Conservation (phyloP, 2,797 vertebrate species). For the Pogonophryne albipinna region DNA sequence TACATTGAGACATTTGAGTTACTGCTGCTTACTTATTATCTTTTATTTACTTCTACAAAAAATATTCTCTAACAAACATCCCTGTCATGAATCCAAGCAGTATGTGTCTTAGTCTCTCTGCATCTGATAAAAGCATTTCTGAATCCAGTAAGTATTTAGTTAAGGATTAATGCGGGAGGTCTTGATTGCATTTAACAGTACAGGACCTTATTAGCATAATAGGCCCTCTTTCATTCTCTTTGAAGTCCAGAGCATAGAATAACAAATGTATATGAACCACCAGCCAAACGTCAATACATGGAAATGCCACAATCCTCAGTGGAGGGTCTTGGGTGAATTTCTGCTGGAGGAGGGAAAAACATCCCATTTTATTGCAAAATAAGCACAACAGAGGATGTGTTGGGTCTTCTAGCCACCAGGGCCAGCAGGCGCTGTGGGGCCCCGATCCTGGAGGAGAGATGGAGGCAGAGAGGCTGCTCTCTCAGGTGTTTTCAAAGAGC, state of each 20-base stretch:
- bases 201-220: conserved; percentile 88
- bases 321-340: conserved; percentile 83
- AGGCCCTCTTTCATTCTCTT: conserved; percentile 86
- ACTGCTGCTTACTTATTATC: conserved; percentile 29
- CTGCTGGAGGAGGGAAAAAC: conserved; percentile 82
- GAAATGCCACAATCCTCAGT: conserved; percentile 86
- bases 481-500: conserved; percentile 83
- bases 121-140: conserved; percentile 57
- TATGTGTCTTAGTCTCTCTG: conserved; percentile 32
- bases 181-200: conserved; percentile 86
- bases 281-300: conserved; percentile 89
- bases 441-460: conserved; percentile 74
- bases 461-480: conserved; percentile 75
- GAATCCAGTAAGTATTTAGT: conserved; percentile 82
- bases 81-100: conserved; percentile 53
- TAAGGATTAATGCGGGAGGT: conserved; percentile 81
- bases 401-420: conserved; percentile 83
- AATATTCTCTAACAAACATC: conserved; percentile 38
- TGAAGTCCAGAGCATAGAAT: conserved; percentile 87
- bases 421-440: conserved; percentile 68
- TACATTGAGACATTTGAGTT: conserved; percentile 44
- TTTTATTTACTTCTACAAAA: conserved; percentile 48
- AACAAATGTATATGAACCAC: conserved; percentile 87
- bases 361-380: conserved; percentile 83
- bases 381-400: conserved; percentile 81